Evolutionary conservation across 1,140 invertebrate species (phyloP).

Genomic region (Aphis craccivora): DNA sequence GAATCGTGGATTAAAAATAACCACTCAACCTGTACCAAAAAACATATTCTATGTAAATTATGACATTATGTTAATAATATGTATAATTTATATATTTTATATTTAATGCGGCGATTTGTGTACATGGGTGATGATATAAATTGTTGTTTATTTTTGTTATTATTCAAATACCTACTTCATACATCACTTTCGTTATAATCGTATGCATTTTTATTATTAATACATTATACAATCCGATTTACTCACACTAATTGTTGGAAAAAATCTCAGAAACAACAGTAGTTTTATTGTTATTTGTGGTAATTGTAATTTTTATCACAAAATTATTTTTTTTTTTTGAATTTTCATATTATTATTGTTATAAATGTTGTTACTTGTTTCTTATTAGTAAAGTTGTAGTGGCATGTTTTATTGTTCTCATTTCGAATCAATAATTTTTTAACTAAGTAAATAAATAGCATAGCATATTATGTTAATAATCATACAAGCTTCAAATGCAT

Average conservation of each 20-base stretch:
- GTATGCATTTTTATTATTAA: neutral
- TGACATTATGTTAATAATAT: neutral
- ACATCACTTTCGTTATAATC: neutral
- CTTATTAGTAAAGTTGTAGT: too few species aligned
- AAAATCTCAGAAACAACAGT: neutral
- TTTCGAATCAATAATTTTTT: neutral
- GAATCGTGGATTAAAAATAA: neutral
- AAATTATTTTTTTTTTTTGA: neutral
- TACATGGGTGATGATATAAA: neutral
- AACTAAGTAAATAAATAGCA: conserved; percentile 2
- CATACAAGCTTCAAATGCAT: neutral
- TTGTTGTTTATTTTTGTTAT: neutral
- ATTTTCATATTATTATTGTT: neutral
- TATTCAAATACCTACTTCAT: neutral
- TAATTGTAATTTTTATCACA: neutral
- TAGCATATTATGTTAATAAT: neutral
- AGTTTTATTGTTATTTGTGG: neutral
- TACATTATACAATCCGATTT: neutral
- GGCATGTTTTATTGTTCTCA: neutral
- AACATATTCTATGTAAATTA: neutral
- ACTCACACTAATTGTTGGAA: neutral
- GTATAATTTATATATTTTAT: neutral
- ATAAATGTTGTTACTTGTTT: neutral
- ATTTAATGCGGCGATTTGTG: neutral
- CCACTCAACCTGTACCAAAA: neutral